Base-by-base conservation (phyloP, 1,140 invertebrate species). In the Microplitis demolitor region DNA sequence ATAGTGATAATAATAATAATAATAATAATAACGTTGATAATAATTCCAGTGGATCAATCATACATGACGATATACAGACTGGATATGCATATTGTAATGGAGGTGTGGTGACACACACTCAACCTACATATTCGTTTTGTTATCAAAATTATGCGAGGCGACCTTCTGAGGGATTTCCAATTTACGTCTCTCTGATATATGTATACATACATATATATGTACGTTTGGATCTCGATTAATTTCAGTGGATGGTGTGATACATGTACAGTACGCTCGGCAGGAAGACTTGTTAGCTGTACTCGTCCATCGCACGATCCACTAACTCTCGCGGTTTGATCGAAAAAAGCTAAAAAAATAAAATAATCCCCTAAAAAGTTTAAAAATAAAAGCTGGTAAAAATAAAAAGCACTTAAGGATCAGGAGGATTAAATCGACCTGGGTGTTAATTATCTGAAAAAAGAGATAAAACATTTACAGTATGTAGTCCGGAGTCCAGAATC, bases 81-180 rank as follows among this genome's bases (percentile, higher is more conserved):
- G 24, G 53, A 3, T 71, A 53, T 71, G 60, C 60, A 71, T 64
- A 51, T 33, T 51, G 50, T 64, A 33, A 53, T 64, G 33, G 35
- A 62, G 63, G 33, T 64, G 39, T 50, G 58, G 37, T 31, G 14
- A 69, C 45, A 56, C 33, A 35, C 24, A 31, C 58, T 11, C 5
- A 56, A 37, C 24, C 56, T 16, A 66, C 63, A 71, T 77, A 80
- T 81, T 82, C 81, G 77, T 82, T 83, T 81, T 79, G 77, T 76
- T 73, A 74, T 82, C 62, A 77, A 78, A 82, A 82, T 83, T 82
- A 83, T 82, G 81, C 78, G 79, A 78, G 82, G 78, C 78, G 80
- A 82, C 79, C 82, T 81, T 79, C 76, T 79, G 78, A 82, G 79
- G 80, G 78, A 79, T 80, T 82, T 80, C 78, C 81, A 83, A 83